Evolutionary conservation across 2,888 invertebrate genomes (phyloP).

Genomic region (Melolontha melolontha): DNA sequence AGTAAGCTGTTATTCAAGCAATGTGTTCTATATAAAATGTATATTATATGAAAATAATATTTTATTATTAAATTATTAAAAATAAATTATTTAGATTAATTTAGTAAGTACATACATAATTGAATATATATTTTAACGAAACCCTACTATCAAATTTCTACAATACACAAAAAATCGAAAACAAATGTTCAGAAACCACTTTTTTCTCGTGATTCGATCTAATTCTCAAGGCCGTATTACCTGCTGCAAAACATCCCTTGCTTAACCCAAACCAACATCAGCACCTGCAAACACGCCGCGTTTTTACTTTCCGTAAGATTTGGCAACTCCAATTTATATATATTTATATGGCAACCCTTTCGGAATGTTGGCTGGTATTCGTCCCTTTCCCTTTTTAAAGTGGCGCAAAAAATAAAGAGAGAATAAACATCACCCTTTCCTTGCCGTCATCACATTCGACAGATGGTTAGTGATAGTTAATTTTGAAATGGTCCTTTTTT

Average conservation of each 20-base stretch:
- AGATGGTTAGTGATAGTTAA: conserved; percentile 49
- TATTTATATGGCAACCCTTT: conserved; percentile 35
- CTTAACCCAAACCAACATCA: conserved; percentile 52
- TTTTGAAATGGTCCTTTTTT: conserved; percentile 12
- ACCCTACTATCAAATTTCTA: no score
- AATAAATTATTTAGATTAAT: no score
- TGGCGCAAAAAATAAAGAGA: conserved; percentile 44
- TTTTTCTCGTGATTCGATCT: conserved; percentile 34
- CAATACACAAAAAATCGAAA: neutral
- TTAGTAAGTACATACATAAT: no score
- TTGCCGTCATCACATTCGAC: conserved; percentile 42
- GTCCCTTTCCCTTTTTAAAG: conserved; percentile 47
- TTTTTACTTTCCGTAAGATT: conserved; percentile 52
- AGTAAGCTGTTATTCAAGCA: no score
- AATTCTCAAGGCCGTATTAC: conserved; percentile 54
- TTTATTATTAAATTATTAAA: no score
- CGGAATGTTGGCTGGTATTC: conserved; percentile 36
- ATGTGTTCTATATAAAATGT: no score
- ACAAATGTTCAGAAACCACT: conserved; percentile 15
- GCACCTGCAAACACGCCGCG: conserved; percentile 53
- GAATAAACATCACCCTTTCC: conserved; percentile 25
- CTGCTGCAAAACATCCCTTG: conserved; percentile 45
- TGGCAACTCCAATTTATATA: conserved; percentile 48
- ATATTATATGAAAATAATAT: no score
- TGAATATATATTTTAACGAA: no score